These are phyloP conservation scores for Julus scandinavius DNA, from an alignment of 2,888 invertebrate species.

Conservation along the genomic window DNA sequence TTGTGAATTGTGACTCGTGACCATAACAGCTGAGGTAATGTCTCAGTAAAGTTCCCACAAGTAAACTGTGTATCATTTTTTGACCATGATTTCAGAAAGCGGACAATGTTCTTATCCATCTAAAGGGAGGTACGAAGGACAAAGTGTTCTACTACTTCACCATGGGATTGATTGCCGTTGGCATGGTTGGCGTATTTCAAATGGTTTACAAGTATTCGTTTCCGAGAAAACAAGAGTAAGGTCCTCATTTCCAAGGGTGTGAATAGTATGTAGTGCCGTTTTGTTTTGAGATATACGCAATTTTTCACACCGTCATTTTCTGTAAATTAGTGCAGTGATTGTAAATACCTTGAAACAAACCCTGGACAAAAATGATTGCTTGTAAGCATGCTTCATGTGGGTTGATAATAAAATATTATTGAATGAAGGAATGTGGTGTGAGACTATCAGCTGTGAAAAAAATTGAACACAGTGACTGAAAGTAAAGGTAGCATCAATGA, in stretches of 20 bases:
- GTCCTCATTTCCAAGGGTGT: background rate
- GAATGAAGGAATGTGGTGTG: background rate
- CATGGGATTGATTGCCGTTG: conserved; percentile 16
- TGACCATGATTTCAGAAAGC: conserved; percentile 8
- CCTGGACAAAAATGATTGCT: background rate
- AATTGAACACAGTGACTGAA: no score
- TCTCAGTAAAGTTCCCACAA: no score
- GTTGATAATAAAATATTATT: background rate
- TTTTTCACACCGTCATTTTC: background rate
- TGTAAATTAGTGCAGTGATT: conserved; percentile 19
- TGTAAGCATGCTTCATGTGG: background rate
- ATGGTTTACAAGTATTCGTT: background rate
- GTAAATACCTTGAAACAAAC: background rate
- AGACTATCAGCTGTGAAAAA: no score
- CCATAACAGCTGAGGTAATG: no score
- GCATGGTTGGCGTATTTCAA: background rate
- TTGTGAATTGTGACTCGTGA: no score
- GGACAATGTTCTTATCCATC: conserved; percentile 46
- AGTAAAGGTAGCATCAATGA: no score
- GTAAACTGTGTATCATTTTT: no score
- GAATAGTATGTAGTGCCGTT: background rate
- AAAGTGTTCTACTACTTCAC: background rate
- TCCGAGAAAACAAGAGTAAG: background rate
- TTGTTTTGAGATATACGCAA: background rate
- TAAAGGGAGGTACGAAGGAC: conserved; percentile 52